phyloP scores from a whole-genome alignment of 1,140 invertebrate species.

The Zaprionus camerounensis region DNA sequence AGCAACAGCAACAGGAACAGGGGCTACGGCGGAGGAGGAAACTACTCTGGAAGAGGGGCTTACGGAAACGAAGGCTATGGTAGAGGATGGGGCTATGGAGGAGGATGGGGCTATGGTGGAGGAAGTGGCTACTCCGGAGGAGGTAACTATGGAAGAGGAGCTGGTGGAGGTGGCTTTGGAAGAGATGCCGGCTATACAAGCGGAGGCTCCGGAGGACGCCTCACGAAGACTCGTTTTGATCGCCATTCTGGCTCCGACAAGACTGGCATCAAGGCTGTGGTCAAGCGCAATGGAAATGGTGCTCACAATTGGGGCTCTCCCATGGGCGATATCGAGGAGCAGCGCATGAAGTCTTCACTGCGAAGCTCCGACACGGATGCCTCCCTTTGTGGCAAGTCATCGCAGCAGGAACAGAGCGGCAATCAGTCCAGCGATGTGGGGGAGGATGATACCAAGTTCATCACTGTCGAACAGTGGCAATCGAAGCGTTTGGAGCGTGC shows the following conservation, averaged over 20 bases:
- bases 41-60: no score
- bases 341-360: neutral
- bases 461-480: slow-evolving; percentile 95
- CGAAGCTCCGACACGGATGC: slow-evolving; percentile 12
- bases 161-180: neutral
- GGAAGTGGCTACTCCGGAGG: neutral
- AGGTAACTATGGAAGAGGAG: no score
- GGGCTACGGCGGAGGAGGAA: neutral
- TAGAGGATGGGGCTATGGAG: neutral
- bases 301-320: slow-evolving; percentile 97
- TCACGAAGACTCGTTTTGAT: slow-evolving; percentile 88
- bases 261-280: slow-evolving; percentile 95
- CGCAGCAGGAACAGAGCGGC: neutral
- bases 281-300: slow-evolving; percentile 96
- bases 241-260: slow-evolving; percentile 96
- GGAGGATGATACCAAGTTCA: slow-evolving; percentile 89
- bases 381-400: slow-evolving; percentile 68
- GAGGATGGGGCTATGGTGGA: neutral
- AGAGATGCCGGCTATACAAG: neutral
- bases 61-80: neutral
- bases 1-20: slow-evolving; percentile 16
- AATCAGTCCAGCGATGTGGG: neutral
- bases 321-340: slow-evolving; percentile 92
- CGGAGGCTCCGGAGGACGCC: neutral
- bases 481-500: slow-evolving; percentile 88